Evolutionary conservation across 2,888 invertebrate species (phyloP).

Genomic region (Zeuzera pyrina): DNA sequence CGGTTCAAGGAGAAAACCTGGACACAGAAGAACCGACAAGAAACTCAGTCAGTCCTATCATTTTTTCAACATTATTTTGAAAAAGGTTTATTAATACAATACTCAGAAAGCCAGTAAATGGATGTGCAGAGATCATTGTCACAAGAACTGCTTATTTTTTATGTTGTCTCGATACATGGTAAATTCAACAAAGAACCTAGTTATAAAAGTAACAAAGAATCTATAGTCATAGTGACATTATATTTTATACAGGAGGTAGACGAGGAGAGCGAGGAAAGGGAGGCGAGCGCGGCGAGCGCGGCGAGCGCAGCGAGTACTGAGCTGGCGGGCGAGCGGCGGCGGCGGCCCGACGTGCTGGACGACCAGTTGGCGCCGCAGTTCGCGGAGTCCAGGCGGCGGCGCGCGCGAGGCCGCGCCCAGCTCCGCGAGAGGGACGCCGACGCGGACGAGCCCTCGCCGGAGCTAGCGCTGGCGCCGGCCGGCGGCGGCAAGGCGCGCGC

Average conservation of each 20-base stretch:
- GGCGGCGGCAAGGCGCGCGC: conserved; percentile 26
- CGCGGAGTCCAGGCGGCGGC: conserved; percentile 68
- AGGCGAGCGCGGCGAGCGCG: conserved; percentile 11
- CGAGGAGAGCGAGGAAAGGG: conserved; percentile 73
- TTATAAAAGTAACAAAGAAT: background rate
- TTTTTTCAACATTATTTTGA: too few relatives aligned
- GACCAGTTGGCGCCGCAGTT: conserved; percentile 67
- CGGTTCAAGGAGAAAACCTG: too few relatives aligned
- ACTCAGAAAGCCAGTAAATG: too few relatives aligned
- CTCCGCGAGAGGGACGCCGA: conserved; percentile 51
- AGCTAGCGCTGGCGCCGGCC: conserved; percentile 37
- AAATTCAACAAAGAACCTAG: background rate
- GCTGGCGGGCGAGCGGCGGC: conserved; percentile 28
- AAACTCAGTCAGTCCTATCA: too few relatives aligned
- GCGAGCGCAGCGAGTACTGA: conserved; percentile 4
- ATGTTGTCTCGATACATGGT: too few relatives aligned
- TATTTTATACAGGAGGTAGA: conserved; percentile 81
- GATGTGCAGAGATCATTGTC: too few relatives aligned
- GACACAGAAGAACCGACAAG: too few relatives aligned
- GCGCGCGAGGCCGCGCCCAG: conserved; percentile 36
- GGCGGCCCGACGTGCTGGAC: conserved; percentile 65
- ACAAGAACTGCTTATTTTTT: too few relatives aligned
- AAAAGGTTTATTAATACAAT: too few relatives aligned
- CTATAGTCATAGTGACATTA: too few relatives aligned
- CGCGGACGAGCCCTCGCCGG: conserved; percentile 69